Evolutionary conservation across 2,113 vertebrate species (phyloP).

Genomic region (Anarhynchus alexandrinus): DNA sequence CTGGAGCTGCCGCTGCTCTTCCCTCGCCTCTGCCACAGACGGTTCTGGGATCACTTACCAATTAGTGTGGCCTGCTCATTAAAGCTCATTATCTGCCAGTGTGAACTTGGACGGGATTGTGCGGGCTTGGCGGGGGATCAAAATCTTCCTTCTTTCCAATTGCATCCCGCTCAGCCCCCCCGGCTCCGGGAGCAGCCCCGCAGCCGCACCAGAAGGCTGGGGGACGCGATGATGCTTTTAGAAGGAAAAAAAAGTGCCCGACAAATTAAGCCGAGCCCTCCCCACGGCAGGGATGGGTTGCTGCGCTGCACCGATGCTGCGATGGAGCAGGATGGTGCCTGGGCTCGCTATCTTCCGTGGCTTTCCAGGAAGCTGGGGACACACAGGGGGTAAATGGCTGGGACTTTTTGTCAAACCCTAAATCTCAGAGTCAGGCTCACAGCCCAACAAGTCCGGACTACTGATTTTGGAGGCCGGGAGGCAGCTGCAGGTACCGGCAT

Average conservation of each 20-base stretch:
- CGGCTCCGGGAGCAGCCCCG: background rate
- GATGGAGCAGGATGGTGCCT: background rate
- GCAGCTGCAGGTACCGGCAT: background rate
- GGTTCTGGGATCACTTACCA: conserved; percentile 51
- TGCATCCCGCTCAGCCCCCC: background rate
- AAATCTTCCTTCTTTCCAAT: background rate
- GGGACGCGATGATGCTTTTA: background rate
- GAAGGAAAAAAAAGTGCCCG: background rate
- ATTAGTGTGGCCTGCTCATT: conserved; percentile 62
- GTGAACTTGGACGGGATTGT: conserved; percentile 46
- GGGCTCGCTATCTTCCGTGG: rapidly evolving
- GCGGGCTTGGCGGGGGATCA: conserved; percentile 13
- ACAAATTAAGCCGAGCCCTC: background rate
- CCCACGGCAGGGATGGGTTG: rapidly evolving
- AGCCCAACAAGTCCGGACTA: background rate
- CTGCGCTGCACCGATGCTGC: background rate
- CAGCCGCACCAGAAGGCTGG: background rate
- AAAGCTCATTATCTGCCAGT: conserved; percentile 62
- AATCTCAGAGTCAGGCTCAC: background rate
- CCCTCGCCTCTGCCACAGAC: conserved; percentile 19
- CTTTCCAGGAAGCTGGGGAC: background rate
- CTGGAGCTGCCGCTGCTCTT: background rate
- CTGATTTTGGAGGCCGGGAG: background rate
- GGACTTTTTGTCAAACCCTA: background rate
- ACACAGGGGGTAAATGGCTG: background rate